These are phyloP conservation scores for Hyles euphorbiae DNA, from an alignment of 1,140 invertebrate genomes.

Conservation along the genomic window DNA sequence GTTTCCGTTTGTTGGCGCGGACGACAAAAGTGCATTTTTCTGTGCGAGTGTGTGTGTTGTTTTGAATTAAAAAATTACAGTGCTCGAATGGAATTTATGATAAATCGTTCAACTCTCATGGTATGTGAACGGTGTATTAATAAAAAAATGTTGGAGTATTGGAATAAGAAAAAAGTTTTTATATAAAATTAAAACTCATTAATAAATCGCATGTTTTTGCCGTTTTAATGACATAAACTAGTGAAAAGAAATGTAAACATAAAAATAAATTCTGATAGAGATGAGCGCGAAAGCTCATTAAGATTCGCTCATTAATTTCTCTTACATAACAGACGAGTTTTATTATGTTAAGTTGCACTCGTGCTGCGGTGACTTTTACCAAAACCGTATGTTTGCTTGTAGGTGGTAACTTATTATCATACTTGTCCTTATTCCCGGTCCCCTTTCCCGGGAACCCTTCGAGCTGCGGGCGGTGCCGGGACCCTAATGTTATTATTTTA, in stretches of 20 bases:
- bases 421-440: conserved; percentile 16
- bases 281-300: no score
- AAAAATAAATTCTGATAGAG: no score
- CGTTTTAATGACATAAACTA: no score
- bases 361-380: conserved; percentile 20
- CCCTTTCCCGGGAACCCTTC: conserved; percentile 7
- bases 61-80: conserved; percentile 2
- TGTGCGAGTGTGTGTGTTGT: conserved; percentile 6
- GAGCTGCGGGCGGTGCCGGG: neutral
- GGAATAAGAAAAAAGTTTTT: neutral
- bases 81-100: neutral
- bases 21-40: conserved; percentile 27
- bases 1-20: conserved; percentile 18
- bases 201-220: neutral
- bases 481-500: conserved; percentile 13
- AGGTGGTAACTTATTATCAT: conserved; percentile 27
- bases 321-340: no score
- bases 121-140: conserved; percentile 15
- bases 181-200: neutral
- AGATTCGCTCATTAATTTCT: no score
- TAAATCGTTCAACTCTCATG: conserved; percentile 3
- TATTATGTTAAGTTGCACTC: conserved; percentile 3
- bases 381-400: conserved; percentile 14
- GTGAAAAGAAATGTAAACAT: no score
- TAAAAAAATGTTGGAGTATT: conserved; percentile 24